Evolutionary conservation across 2,888 invertebrate genomes (phyloP).

Genomic region (Ormia ochracea): DNA sequence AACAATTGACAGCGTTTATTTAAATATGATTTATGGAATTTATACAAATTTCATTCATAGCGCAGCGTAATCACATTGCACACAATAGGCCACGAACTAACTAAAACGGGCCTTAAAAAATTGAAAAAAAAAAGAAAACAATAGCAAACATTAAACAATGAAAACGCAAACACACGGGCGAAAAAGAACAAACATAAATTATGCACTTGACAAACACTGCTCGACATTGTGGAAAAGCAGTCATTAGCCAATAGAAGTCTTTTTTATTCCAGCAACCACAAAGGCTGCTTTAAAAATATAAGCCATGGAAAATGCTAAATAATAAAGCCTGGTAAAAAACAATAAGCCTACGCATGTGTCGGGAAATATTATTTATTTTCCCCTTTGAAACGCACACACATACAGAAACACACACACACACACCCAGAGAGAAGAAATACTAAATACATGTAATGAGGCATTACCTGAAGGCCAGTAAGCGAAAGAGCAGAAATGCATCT

Average conservation of each 20-base stretch:
- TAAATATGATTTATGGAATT: slow-evolving; percentile 60
- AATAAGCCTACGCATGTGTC: slow-evolving; percentile 56
- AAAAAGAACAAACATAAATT: slow-evolving; percentile 52
- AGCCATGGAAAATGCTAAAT: slow-evolving; percentile 6
- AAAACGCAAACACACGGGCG: slow-evolving; percentile 9
- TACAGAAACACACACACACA: background rate
- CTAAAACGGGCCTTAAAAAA: slow-evolving; percentile 11
- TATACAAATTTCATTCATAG: slow-evolving; percentile 37
- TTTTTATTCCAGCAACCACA: background rate
- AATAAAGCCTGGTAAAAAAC: slow-evolving; percentile 33
- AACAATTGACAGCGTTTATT: slow-evolving; percentile 61
- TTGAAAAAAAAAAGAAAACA: slow-evolving; percentile 1
- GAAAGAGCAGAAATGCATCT: too few species aligned
- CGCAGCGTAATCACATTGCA: background rate
- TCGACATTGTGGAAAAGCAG: slow-evolving; percentile 24
- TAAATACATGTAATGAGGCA: slow-evolving; percentile 56
- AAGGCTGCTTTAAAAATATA: slow-evolving; percentile 20
- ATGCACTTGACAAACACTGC: slow-evolving; percentile 57
- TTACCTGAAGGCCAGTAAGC: slow-evolving; percentile 56
- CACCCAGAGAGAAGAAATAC: too few species aligned
- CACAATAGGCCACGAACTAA: slow-evolving; percentile 38
- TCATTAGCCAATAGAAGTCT: slow-evolving; percentile 22
- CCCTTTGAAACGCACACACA: slow-evolving; percentile 42
- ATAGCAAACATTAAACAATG: slow-evolving; percentile 37
- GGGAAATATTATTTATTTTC: slow-evolving; percentile 29